These are phyloP conservation scores for Episyrphus balteatus DNA, from an alignment of 1,140 invertebrate species.

Conservation along the genomic window DNA sequence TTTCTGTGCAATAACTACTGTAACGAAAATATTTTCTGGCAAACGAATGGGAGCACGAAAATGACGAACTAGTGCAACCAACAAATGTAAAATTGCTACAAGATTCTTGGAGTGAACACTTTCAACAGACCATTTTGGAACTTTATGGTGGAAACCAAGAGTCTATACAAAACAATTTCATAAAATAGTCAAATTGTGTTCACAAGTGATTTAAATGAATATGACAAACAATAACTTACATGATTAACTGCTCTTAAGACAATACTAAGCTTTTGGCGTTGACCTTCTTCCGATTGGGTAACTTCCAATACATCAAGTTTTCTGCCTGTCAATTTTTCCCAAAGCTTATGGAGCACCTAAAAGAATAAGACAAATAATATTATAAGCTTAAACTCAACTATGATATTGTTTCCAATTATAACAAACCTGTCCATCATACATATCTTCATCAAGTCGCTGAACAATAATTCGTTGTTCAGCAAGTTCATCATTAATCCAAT, in stretches of 20 bases:
- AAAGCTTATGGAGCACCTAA: slow-evolving; percentile 72
- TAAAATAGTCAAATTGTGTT: neutral
- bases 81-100: slow-evolving; percentile 86
- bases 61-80: slow-evolving; percentile 86
- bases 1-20: slow-evolving; percentile 78
- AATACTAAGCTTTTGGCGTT: slow-evolving; percentile 85
- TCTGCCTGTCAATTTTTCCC: slow-evolving; percentile 82
- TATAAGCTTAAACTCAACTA: neutral
- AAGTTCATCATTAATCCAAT: slow-evolving; percentile 98
- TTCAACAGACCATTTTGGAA: slow-evolving; percentile 86
- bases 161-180: slow-evolving; percentile 38
- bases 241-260: slow-evolving; percentile 79
- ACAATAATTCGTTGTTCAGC: slow-evolving; percentile 95
- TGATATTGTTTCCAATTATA: neutral
- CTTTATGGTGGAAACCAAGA: slow-evolving; percentile 46
- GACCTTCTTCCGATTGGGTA: slow-evolving; percentile 95
- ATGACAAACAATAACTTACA: slow-evolving; percentile 40
- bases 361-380: neutral
- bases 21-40: slow-evolving; percentile 89
- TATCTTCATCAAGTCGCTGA: slow-evolving; percentile 91
- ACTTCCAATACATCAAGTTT: slow-evolving; percentile 97
- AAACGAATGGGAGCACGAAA: slow-evolving; percentile 90
- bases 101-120: slow-evolving; percentile 92
- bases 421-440: slow-evolving; percentile 93
- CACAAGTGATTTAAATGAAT: slow-evolving; percentile 7